phyloP scores from a whole-genome alignment of 2,888 invertebrate species.

The Mimas tiliae region DNA sequence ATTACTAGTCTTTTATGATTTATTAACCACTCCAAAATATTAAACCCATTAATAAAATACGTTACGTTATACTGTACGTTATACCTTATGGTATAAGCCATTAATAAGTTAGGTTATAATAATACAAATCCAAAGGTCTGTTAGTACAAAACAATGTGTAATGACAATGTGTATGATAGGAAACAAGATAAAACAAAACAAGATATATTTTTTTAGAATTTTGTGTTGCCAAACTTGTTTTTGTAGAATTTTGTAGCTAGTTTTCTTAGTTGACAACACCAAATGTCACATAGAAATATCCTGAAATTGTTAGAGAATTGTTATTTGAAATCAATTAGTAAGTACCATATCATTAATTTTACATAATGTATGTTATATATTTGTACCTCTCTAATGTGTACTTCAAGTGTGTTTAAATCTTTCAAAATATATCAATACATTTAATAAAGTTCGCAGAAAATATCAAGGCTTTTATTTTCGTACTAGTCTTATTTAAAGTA shows the following conservation, averaged over 20 bases:
- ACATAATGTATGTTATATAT: constrained; percentile 48
- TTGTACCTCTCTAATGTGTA: constrained; percentile 57
- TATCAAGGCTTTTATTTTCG: constrained; percentile 28
- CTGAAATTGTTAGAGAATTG: constrained; percentile 29
- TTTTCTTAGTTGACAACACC: constrained; percentile 23
- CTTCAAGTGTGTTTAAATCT: constrained; percentile 59
- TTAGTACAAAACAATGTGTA: constrained; percentile 45
- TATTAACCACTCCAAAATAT: no score
- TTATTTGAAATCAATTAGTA: constrained; percentile 46
- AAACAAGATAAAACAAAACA: not conserved
- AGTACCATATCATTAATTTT: constrained; percentile 66
- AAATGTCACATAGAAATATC: constrained; percentile 23
- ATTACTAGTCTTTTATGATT: no score
- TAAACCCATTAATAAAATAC: no score
- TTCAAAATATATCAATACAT: constrained; percentile 54
- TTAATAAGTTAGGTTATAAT: not conserved
- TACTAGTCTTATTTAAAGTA: not conserved
- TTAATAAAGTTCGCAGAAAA: constrained; percentile 66
- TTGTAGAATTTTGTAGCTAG: constrained; percentile 19
- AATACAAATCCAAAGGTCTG: constrained; percentile 43
- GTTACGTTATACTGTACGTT: no score
- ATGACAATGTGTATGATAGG: not conserved
- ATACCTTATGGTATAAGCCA: no score
- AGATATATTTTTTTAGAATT: constrained; percentile 30
- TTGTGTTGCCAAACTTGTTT: constrained; percentile 30